Base-by-base conservation (phyloP, 2,888 invertebrate species). In the Hipparchia sbordonii region DNA sequence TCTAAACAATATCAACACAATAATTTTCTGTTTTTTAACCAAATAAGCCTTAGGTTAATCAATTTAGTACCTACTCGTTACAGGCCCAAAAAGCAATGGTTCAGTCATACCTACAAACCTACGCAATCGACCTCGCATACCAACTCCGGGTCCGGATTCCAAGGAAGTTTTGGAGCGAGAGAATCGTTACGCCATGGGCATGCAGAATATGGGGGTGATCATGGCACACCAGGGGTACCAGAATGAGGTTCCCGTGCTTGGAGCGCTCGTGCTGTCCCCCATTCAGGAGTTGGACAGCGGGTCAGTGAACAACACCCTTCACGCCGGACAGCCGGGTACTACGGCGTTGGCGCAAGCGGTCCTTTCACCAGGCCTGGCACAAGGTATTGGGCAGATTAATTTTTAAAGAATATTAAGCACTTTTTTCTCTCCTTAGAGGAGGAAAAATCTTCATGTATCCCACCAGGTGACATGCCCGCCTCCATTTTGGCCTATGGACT, bases 121-220 rank as follows among this genome's bases (percentile, higher is more conserved):
- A 76, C 96, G 96, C 84, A 96, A 96, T 83, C 95, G 98, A 71
- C 98, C 98, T n/a, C 95, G 98, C 70, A 97, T 98, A 79, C 98
- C 98, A 57, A 98, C 98, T 6, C 59, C 59, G 5, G 57, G 57
- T 7, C 98, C 98, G 0, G 98, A 98, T 7, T 96, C 97, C 52
- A 97, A 97, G 88, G 97, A 97, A 87, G 95, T 96, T 39, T 93
- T 95, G 74, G 96, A 97, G 80, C 95, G 96, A 71, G 97, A 97
- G 82, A 95, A 95, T 83, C 94, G 96, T 71, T 88, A 96, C 61
- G 94, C 95, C 1, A 89, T 91, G 87, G 92, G 90, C 77, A 88
- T 91, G 88, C 91, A 90, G 77, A 92, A 92, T 70, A 93, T 96
- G 86, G 95, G 96, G n/a, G 95, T 97, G 5, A 94, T 97, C 67